These are phyloP conservation scores for Aldrovandia affinis DNA, from an alignment of 2,797 vertebrate species.

Conservation along the genomic window DNA sequence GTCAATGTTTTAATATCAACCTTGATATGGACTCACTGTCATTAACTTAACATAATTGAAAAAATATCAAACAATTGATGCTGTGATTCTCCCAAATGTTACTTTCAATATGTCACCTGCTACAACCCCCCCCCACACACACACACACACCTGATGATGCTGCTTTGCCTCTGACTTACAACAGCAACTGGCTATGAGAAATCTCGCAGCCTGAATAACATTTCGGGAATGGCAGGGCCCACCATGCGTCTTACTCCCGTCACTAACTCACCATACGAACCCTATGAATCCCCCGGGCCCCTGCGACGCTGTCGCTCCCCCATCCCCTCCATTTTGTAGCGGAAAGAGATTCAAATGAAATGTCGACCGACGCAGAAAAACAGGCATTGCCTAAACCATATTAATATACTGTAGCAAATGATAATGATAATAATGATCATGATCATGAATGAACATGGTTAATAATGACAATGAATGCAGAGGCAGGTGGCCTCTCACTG, in stretches of 20 bases:
- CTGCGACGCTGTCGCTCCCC: conserved; percentile 83
- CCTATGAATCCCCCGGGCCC: conserved; percentile 81
- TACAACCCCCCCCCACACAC: background rate
- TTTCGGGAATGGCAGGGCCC: conserved; percentile 85
- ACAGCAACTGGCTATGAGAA: conserved; percentile 88
- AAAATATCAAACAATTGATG: background rate
- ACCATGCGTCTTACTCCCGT: conserved; percentile 86
- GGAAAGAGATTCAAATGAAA: background rate
- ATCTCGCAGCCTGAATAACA: conserved; percentile 94
- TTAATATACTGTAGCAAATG: conserved; percentile 26
- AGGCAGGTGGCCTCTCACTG: conserved; percentile 11
- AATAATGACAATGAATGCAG: conserved; percentile 36
- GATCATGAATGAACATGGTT: conserved; percentile 37
- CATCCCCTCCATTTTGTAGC: conserved; percentile 91
- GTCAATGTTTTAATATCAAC: background rate
- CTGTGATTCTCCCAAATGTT: background rate
- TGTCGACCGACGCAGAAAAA: conserved; percentile 28
- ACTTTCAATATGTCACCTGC: no score
- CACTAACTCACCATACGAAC: conserved; percentile 82
- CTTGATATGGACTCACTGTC: background rate
- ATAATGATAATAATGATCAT: conserved; percentile 44
- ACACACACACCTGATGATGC: background rate
- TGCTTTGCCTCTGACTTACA: background rate
- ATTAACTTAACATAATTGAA: background rate
- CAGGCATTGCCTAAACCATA: conserved; percentile 16